phyloP scores from a whole-genome alignment of 2,888 invertebrate species.

The Chloroclysta siterata region DNA sequence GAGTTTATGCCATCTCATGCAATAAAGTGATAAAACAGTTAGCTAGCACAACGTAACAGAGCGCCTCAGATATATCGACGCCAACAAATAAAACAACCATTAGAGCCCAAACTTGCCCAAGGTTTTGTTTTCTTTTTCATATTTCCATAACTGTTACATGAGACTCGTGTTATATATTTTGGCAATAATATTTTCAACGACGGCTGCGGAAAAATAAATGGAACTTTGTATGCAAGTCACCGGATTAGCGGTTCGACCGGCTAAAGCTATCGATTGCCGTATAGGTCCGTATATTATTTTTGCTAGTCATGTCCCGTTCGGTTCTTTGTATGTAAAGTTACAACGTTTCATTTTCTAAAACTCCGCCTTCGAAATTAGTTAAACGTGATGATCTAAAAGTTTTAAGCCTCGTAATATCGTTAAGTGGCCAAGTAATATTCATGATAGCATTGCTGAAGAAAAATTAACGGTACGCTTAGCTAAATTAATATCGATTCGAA shows the following conservation, averaged over 20 bases:
- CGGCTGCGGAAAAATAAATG: constrained; percentile 47
- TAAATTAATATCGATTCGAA: constrained; percentile 79
- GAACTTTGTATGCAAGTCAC: constrained; percentile 32
- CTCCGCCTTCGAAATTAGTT: constrained; percentile 2
- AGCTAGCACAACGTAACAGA: constrained; percentile 72
- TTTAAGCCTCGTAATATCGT: constrained; percentile 44
- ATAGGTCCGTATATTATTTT: neutral
- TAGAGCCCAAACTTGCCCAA: constrained; percentile 75
- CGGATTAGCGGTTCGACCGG: constrained; percentile 9
- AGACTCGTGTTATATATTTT: constrained; percentile 51
- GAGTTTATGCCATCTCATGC: constrained; percentile 81
- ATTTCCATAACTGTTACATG: constrained; percentile 56
- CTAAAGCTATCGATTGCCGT: constrained; percentile 3
- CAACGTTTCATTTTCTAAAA: constrained; percentile 1
- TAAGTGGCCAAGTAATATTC: constrained; percentile 64
- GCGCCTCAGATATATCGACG: constrained; percentile 75
- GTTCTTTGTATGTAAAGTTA: constrained; percentile 1
- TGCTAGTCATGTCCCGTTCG: neutral
- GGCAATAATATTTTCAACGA: constrained; percentile 51
- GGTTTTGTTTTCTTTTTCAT: constrained; percentile 75
- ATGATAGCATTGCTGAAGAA: constrained; percentile 68
- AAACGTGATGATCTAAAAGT: constrained; percentile 2
- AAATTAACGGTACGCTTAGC: constrained; percentile 74
- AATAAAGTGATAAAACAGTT: constrained; percentile 84
- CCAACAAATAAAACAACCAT: constrained; percentile 79